A percentile compares a stretch with the other conserved stretches of the same genome.
Conservation (phyloP, 2,888 invertebrate species). For the Lasiommata megera region DNA sequence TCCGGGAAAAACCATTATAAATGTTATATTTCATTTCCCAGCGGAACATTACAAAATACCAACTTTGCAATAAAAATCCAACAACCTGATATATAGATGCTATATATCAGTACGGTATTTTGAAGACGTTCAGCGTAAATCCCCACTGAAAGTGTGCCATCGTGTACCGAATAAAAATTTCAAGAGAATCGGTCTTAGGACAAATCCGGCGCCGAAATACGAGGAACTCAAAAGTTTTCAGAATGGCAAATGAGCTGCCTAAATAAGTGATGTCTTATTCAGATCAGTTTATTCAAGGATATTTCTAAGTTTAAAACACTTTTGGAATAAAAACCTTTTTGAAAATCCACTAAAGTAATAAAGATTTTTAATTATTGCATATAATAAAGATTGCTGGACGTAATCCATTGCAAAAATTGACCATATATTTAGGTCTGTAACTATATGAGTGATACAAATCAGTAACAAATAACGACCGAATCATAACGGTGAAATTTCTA, state of each 20-base stretch:
- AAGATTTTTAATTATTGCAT: background rate
- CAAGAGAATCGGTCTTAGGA: conserved; percentile 11
- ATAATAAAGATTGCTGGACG: too few relatives aligned
- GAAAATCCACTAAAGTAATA: background rate
- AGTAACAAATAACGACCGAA: too few relatives aligned
- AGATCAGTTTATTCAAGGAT: background rate
- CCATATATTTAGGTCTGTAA: too few relatives aligned
- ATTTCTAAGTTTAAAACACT: too few relatives aligned
- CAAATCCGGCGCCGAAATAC: conserved; percentile 11
- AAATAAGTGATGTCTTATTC: conserved; percentile 4
- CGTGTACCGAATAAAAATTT: conserved; percentile 15
- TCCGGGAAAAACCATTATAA: background rate
- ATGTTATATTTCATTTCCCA: background rate
- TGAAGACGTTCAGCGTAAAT: conserved; percentile 3
- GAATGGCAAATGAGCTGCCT: conserved; percentile 6
- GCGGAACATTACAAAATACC: background rate
- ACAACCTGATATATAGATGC: background rate
- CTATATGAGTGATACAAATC: too few relatives aligned
- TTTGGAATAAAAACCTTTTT: background rate
- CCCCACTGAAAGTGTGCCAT: conserved; percentile 9
- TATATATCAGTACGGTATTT: background rate
- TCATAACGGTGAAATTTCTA: too few relatives aligned
- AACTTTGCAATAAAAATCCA: background rate
- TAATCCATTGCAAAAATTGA: too few relatives aligned
- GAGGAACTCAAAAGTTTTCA: conserved; percentile 7